Base-by-base conservation (phyloP, 2,113 vertebrate genomes). In the Aphelocoma coerulescens region DNA sequence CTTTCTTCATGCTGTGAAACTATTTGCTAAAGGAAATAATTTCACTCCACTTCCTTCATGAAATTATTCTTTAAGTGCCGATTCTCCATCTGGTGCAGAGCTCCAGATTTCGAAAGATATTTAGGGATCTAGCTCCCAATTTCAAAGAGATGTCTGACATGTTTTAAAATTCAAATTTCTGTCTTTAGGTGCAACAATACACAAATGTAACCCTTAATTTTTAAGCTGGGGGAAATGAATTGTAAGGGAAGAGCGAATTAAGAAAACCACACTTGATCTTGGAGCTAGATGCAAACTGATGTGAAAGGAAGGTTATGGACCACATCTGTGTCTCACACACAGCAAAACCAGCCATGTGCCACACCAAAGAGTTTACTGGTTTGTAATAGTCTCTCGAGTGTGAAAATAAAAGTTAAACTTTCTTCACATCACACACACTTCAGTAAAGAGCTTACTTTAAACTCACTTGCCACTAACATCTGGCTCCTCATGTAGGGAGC, bases 11-110 rank as follows among this genome's bases (percentile, higher is more conserved):
- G 59, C 78, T 91, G 71, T 88, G 87, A 89, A 80, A 76, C 88
- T 93, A 59, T 80, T 91, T 91, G 78, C 76, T 93, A 76, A 92
- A 91, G 88, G 90, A 96, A 95, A 94, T 91, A 62, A 90, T 90
- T 90, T 91, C 63, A 58, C 78, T 93, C 51, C 4, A 6, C 71
- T 95, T 91, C 82, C 85, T 94, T 74, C 2, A 3, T 67, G 79
- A 80, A 93, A 93, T 88, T 86, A 86, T 33, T 84, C 75, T 86
- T 61, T 51, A 86, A 93, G 82, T 71, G 79, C 59, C 65, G 93
- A 74, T 83, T 93, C 79, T 93, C 93, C 95, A 96, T 90, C 93
- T 95, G 88, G 61, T 84, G 39, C 83, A 77, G 52, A 80, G 57
- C 59, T 95, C 63, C 48, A 89, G 94, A 84, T 72, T 88, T 90